Base-by-base conservation (phyloP, 1,140 invertebrate genomes). In the Bacillus rossius region DNA sequence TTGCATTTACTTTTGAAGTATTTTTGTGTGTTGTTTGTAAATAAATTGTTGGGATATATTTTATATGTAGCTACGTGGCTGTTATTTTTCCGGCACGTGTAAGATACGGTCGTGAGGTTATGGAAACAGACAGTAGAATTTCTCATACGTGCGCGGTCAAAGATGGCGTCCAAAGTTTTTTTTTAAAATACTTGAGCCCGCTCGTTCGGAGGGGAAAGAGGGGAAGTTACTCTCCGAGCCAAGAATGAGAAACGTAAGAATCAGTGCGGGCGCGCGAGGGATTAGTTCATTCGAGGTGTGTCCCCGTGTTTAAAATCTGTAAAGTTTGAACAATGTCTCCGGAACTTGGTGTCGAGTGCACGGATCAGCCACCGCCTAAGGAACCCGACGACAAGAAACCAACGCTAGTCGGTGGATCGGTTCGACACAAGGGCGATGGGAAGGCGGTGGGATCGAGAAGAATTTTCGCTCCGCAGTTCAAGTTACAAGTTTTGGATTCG, bases 401-500 rank as follows among this genome's bases (percentile, higher is more conserved):
- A 67, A 72, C 67, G 74, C 77, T 73, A 71, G 10, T 34, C 29
- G 10, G 10, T 74, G 74, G 71, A 79, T 76, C 73, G 67, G 70
- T 61, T 64, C 71, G 63, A 47, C 66, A 54, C 59, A 72, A 64
- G 68, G 65, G 49, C 14, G 68, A 75, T 55, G 71, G 76, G 48
- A 81, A 79, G 62, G 79, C 77, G 38, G 79, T 83, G 79, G 88
- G 88, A 34, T 90, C 87, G 49, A 78, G 89, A 45, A 81, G 90
- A 23, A 92, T 91, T 67, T 93, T 92, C 65, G 82, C 89, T 65
- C 86, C 88, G 60, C 83, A 88, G 66, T 93, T 93, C 71, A 93
- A 91, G 72, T 78, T 91, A 48, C 86, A 88, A 77, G 90, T 93
- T 60, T 77, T 93, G 55, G 88, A 91, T 68, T 91, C 89, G 19